A percentile compares a stretch with the other conserved stretches of the same genome.
These are phyloP conservation scores for Cryptus viduatorius DNA, from an alignment of 2,888 invertebrate genomes.

Conservation along the genomic window DNA sequence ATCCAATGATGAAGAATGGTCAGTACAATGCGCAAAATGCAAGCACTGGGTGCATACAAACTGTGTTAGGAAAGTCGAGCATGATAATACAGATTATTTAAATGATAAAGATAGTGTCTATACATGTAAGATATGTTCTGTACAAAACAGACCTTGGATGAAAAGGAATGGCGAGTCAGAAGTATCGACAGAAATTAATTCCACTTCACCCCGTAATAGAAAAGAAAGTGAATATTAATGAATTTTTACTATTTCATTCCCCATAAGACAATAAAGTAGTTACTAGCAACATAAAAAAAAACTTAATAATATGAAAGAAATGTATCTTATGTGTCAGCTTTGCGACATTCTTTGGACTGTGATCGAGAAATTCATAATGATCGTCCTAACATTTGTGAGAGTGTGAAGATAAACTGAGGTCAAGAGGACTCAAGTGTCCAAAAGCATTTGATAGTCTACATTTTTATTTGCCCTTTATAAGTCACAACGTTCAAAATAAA, in stretches of 20 bases:
- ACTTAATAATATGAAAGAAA: neutral
- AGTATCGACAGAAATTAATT: neutral
- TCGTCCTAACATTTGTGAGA: neutral
- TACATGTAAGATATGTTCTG: neutral
- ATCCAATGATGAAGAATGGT: constrained; percentile 7
- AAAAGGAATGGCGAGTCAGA: neutral
- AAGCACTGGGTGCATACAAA: constrained; percentile 17
- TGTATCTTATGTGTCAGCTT: neutral
- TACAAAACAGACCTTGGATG: neutral
- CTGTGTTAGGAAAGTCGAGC: constrained; percentile 7
- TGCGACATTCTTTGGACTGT: neutral
- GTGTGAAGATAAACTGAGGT: neutral
- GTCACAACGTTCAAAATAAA: no score
- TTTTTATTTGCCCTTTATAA: no score
- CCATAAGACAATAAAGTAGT: neutral
- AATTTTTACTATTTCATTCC: neutral
- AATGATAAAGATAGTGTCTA: constrained; percentile 1
- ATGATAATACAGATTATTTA: neutral
- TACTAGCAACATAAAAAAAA: neutral
- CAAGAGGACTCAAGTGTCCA: no score
- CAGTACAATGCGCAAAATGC: constrained; percentile 6
- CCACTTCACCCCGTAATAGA: neutral
- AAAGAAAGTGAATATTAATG: neutral
- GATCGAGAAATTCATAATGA: neutral
- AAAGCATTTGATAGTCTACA: no score